Percentiles rank a stretch among this genome's conserved stretches.
phyloP scores from a whole-genome alignment of 2,888 invertebrate species.

The Ormia ochracea region DNA sequence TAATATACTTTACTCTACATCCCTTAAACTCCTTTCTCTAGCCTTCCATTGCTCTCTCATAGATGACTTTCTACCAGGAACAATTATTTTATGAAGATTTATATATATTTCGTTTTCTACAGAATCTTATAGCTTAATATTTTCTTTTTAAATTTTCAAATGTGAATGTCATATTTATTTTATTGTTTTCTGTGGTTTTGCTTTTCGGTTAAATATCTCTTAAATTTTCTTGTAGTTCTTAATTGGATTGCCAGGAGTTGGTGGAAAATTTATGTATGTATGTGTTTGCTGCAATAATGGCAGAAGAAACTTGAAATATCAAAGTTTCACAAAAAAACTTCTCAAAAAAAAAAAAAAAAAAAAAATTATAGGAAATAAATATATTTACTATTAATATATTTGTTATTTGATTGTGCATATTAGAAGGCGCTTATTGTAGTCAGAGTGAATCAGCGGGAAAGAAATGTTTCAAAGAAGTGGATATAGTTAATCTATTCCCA shows the following conservation, averaged over 20 bases:
- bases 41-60: neutral
- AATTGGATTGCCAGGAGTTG: slow-evolving; percentile 58
- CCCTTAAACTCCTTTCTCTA: slow-evolving; percentile 13
- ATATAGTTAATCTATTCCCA: no score
- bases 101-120: slow-evolving; percentile 37
- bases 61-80: neutral
- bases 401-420: no score
- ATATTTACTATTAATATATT: no score
- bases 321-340: neutral
- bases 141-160: slow-evolving; percentile 20
- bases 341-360: neutral
- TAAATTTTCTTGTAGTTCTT: slow-evolving; percentile 33
- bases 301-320: neutral
- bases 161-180: slow-evolving; percentile 32
- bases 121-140: slow-evolving; percentile 38
- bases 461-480: no score
- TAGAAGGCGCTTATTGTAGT: no score
- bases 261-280: slow-evolving; percentile 42
- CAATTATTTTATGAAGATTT: slow-evolving; percentile 61
- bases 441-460: no score
- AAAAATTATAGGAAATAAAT: neutral
- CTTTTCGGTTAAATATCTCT: neutral
- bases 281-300: neutral
- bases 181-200: slow-evolving; percentile 23
- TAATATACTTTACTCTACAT: slow-evolving; percentile 3